phyloP scores from a whole-genome alignment of 2,888 invertebrate species.

The Cepaea hortensis region DNA sequence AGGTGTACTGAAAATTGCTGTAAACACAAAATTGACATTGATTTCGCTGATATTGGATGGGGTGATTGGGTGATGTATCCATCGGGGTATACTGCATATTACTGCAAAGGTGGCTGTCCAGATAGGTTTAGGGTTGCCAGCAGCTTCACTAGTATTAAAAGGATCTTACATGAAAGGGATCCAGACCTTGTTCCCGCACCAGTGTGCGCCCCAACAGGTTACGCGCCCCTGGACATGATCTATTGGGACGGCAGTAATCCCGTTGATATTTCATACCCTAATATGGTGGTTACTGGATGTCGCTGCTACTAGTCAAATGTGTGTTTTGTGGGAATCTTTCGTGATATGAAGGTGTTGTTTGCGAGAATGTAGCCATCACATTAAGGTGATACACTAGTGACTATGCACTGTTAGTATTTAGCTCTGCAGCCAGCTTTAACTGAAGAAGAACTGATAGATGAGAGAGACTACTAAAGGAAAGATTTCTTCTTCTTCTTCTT shows the following conservation, averaged over 20 bases:
- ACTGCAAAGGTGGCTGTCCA: conserved; percentile 35
- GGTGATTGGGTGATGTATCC: conserved; percentile 32
- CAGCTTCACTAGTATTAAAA: conserved; percentile 31
- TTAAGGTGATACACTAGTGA: too few species aligned
- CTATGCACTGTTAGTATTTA: too few species aligned
- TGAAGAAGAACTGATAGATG: not conserved
- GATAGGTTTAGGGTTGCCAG: conserved; percentile 15
- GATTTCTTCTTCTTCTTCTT: not conserved
- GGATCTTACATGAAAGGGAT: conserved; percentile 8
- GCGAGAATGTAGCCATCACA: too few species aligned
- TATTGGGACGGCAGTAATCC: not conserved
- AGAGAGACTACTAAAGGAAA: not conserved
- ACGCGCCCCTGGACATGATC: conserved; percentile 15
- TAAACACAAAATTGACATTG: conserved; percentile 33
- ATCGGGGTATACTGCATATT: conserved; percentile 5
- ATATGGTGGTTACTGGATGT: conserved; percentile 41
- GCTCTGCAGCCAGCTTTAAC: not conserved
- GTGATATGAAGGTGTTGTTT: too few species aligned
- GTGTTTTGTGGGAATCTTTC: too few species aligned
- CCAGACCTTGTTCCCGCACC: conserved; percentile 21
- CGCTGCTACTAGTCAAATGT: not conserved
- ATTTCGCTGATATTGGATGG: conserved; percentile 36
- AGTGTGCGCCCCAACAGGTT: conserved; percentile 34
- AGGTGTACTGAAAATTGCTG: conserved; percentile 15
- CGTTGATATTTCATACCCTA: not conserved